These are phyloP conservation scores for Salvator merianae DNA, from an alignment of 2,113 vertebrate species.

Conservation along the genomic window DNA sequence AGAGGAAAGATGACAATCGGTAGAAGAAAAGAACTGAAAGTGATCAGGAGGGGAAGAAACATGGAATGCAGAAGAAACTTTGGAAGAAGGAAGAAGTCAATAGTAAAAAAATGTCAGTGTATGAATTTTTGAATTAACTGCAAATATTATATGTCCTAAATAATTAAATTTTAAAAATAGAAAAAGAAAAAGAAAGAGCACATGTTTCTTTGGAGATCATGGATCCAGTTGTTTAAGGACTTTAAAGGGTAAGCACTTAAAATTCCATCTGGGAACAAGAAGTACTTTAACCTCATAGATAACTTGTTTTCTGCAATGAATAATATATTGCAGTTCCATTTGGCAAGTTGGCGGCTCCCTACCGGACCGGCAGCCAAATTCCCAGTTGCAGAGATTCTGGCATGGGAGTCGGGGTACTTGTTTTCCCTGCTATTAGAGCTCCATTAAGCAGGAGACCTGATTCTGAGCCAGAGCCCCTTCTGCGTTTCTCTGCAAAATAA, in stretches of 20 bases:
- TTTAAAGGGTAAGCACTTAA: neutral
- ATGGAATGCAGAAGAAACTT: too few relatives aligned
- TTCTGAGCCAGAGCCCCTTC: conserved; percentile 54
- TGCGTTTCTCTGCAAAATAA: conserved; percentile 73
- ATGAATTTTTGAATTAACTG: too few relatives aligned
- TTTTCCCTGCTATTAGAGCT: neutral
- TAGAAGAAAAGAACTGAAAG: too few relatives aligned
- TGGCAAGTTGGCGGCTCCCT: too few relatives aligned
- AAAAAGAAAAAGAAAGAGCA: too few relatives aligned
- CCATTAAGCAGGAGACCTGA: conserved; percentile 53
- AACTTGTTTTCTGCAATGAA: neutral
- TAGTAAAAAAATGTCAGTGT: too few relatives aligned
- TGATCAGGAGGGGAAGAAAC: too few relatives aligned
- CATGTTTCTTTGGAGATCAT: neutral
- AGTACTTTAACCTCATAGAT: neutral
- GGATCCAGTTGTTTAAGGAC: neutral
- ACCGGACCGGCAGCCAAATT: too few relatives aligned
- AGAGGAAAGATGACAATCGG: too few relatives aligned
- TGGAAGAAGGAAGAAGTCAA: too few relatives aligned
- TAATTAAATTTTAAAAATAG: too few relatives aligned
- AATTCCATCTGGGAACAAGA: neutral
- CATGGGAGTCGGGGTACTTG: accelerated
- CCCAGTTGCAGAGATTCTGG: neutral
- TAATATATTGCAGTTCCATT: neutral
- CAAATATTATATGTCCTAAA: too few relatives aligned